A percentile compares a stretch with the other conserved stretches of the same genome.
phyloP scores from a whole-genome alignment of 2,797 vertebrate genomes.

The Esox masquinongy region DNA sequence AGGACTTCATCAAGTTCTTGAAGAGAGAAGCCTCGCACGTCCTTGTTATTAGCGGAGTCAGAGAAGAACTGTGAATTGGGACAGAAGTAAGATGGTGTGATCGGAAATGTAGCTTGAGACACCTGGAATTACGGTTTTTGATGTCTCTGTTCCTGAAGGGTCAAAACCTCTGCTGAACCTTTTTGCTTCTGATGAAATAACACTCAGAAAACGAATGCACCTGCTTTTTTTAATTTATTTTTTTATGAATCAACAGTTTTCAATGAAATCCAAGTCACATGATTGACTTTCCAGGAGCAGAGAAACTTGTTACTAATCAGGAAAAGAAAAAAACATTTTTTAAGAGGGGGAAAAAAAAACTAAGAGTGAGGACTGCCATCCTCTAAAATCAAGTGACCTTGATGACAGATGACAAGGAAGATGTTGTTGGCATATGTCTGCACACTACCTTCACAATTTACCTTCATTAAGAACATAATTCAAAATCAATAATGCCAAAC shows the following conservation, averaged over 20 bases:
- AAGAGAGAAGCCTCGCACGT: conserved; percentile 58
- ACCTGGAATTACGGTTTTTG: not conserved
- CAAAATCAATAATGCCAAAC: not conserved
- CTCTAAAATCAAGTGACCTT: not conserved
- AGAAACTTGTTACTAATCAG: not conserved
- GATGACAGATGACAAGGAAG: not conserved
- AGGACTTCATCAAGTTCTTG: conserved; percentile 72
- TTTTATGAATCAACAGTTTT: not conserved
- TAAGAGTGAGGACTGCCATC: not conserved
- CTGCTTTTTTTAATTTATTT: not conserved
- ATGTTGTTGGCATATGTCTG: not conserved
- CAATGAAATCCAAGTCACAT: not conserved
- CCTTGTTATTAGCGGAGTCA: conserved; percentile 28
- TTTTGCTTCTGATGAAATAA: not conserved
- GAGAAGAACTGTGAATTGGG: conserved; percentile 66
- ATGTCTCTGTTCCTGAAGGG: conserved; percentile 2
- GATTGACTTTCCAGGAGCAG: not conserved
- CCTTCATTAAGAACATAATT: not conserved
- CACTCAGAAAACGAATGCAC: not conserved
- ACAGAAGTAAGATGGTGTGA: not conserved
- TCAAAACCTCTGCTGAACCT: not conserved
- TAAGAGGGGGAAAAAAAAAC: not conserved
- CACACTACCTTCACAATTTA: not conserved
- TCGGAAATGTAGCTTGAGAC: conserved; percentile 8
- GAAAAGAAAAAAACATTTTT: not conserved